Evolutionary conservation across 2,797 vertebrate species (phyloP).

Genomic region (Anolis apletophallus): DNA sequence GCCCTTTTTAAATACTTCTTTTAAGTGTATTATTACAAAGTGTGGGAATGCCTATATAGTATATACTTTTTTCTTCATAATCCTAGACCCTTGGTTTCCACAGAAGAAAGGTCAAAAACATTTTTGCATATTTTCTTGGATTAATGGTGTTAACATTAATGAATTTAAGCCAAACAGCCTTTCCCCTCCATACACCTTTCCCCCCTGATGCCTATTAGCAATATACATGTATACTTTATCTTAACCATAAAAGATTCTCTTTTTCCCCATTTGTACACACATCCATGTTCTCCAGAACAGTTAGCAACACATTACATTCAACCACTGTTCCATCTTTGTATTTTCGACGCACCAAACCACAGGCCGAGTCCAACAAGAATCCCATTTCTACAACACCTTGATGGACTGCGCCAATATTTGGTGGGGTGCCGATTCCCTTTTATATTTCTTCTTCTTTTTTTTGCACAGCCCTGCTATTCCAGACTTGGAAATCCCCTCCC

Average conservation of each 20-base stretch:
- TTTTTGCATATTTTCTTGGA: constrained; percentile 65
- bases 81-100: not conserved
- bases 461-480: constrained; percentile 20
- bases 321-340: constrained; percentile 6
- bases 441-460: not conserved
- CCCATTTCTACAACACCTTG: not conserved
- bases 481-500: constrained; percentile 32
- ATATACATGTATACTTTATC: not conserved
- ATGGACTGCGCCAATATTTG: not conserved
- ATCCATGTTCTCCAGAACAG: constrained; percentile 20
- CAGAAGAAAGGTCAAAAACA: constrained; percentile 43
- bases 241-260: constrained; percentile 2
- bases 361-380: not conserved
- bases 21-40: constrained; percentile 60
- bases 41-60: constrained; percentile 39
- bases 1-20: constrained; percentile 45
- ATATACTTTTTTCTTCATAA: not conserved
- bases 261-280: constrained; percentile 16
- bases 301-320: constrained; percentile 36
- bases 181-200: not conserved
- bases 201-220: constrained; percentile 6
- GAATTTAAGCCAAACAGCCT: constrained; percentile 18
- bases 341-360: not conserved
- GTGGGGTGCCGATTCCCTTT: not conserved
- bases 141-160: constrained; percentile 38